Evolutionary conservation across 1,140 invertebrate species (phyloP), one percentile per base, ranked within the genome.

Genomic region (Magallana angulata): DNA sequence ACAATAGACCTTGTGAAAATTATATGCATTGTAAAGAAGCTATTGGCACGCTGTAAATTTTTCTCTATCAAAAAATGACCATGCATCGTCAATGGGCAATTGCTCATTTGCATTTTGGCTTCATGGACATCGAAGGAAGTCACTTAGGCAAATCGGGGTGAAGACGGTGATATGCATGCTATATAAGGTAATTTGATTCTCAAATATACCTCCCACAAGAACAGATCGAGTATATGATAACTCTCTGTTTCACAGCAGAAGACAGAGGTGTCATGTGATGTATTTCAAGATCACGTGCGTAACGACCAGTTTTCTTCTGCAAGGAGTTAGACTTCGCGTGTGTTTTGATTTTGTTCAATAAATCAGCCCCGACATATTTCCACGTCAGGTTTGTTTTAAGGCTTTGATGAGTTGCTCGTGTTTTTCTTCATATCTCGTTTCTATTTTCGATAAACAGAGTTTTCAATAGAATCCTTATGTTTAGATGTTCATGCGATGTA

Each of bases 341-440:
- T 64, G 60, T 64, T 64, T 64, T 64, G 60, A 64, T 64, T 76
- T 76, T 76, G 36, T 76, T 76, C 68, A 30, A 76, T 76, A 30
- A 30, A 76, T 76, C 18, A 76, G 24, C 18, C 36, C 68, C 24
- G 68, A 76, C 68, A 76, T 30, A 30, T 18, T 71, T 76, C 30
- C 36, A 0, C 68, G 68, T 76, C 68, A 76, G 36, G 18, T 64
- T 64, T 64, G 14, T 76, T 76, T 30, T 76, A 30, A 30, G 14
- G 68, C 68, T 36, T 76, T 76, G 68, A 76, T 76, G 68, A 36
- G 68, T 76, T 76, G 18, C 18, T 76, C 68, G 11, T 76, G 68
- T 76, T 76, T 36, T 76, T 30, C 24, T 76, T 76, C 68, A 24
- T 30, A 76, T 76, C 36, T 76, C 68, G 36, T 30, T 30, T 48